Evolutionary conservation across 2,888 invertebrate species (phyloP).

Genomic region (Temnothorax rugatulus): DNA sequence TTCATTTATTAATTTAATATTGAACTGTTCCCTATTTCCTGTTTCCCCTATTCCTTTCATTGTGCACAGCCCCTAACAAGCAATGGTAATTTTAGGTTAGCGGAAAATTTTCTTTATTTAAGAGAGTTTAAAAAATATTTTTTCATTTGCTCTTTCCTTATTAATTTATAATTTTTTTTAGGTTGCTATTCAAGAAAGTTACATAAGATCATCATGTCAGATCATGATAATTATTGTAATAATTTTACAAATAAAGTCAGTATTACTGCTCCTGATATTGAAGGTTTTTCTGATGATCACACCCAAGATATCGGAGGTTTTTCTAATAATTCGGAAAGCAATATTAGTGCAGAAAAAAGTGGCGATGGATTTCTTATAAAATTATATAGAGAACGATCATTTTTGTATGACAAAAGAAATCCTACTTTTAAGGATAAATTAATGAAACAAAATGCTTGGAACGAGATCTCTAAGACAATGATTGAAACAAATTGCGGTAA

Average conservation of each 20-base stretch:
- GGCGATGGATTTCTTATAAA: background rate
- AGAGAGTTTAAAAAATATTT: too few species aligned
- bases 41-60: too few species aligned
- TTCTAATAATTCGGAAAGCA: background rate
- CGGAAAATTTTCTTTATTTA: too few species aligned
- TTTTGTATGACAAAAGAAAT: constrained; percentile 10
- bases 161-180: background rate
- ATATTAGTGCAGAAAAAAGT: background rate
- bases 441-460: constrained; percentile 21
- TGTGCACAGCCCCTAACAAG: too few species aligned
- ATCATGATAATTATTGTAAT: background rate
- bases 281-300: too few species aligned
- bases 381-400: background rate
- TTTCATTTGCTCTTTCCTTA: too few species aligned
- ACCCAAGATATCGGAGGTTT: too few species aligned
- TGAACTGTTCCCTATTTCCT: too few species aligned
- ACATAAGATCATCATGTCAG: background rate
- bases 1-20: too few species aligned
- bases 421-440: background rate
- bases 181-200: background rate
- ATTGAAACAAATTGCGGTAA: constrained; percentile 14
- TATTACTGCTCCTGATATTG: background rate
- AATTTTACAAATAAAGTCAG: background rate
- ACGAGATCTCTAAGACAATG: constrained; percentile 8
- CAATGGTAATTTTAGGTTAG: too few species aligned